phyloP scores from a whole-genome alignment of 2,888 invertebrate genomes.

The Morpho helenor region DNA sequence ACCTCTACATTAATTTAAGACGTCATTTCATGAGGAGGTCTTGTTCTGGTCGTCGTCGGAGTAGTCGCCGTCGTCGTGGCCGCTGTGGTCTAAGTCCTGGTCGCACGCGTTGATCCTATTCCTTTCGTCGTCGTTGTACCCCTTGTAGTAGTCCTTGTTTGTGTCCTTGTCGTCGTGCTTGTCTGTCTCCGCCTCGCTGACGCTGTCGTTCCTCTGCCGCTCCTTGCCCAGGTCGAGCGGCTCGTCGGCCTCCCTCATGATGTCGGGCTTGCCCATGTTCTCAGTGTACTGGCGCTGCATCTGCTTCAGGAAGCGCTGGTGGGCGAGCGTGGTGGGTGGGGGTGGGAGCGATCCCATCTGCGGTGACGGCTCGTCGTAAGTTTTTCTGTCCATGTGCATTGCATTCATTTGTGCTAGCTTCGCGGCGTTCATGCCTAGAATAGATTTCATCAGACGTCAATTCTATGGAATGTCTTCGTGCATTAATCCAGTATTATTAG shows the following conservation, averaged over 20 bases:
- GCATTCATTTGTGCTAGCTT: slow-evolving; percentile 89
- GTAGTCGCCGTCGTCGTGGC: slow-evolving; percentile 66
- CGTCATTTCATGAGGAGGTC: slow-evolving; percentile 62
- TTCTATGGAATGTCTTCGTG: neutral
- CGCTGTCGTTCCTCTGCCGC: slow-evolving; percentile 57
- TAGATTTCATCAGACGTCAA: neutral
- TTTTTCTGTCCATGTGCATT: slow-evolving; percentile 70
- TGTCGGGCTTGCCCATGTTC: slow-evolving; percentile 75
- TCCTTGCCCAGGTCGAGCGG: slow-evolving; percentile 79
- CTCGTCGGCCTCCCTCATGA: slow-evolving; percentile 75
- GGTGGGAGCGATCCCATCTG: slow-evolving; percentile 77
- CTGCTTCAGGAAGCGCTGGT: slow-evolving; percentile 81
- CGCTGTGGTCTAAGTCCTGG: slow-evolving; percentile 54
- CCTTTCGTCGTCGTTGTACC: slow-evolving; percentile 53
- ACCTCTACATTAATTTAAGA: slow-evolving; percentile 40
- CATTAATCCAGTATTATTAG: too few species aligned
- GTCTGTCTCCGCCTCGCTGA: slow-evolving; percentile 60
- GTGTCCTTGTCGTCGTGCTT: slow-evolving; percentile 77
- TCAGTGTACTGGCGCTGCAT: slow-evolving; percentile 81
- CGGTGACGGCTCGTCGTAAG: slow-evolving; percentile 79
- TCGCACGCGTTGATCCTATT: slow-evolving; percentile 45
- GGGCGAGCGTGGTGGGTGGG: slow-evolving; percentile 70
- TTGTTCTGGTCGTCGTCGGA: slow-evolving; percentile 70
- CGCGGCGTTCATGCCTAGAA: slow-evolving; percentile 85
- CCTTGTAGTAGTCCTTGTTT: slow-evolving; percentile 56